Conservation (phyloP, 2,113 vertebrate genomes). For the Heloderma charlesbogerti region DNA sequence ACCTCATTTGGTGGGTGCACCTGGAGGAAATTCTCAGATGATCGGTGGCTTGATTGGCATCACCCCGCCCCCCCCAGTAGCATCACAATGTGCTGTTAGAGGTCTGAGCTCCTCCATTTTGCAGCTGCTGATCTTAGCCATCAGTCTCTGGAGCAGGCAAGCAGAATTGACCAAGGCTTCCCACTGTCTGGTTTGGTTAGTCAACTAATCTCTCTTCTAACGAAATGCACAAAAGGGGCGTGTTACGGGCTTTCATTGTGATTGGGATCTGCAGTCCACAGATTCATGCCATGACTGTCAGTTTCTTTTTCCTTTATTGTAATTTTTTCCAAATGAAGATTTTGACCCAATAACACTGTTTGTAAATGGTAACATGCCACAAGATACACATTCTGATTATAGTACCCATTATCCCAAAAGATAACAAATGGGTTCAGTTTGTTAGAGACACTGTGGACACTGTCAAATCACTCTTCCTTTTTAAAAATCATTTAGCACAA, state of each 20-base stretch:
- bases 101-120: background rate
- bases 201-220: constrained; percentile 77
- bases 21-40: too few relatives aligned
- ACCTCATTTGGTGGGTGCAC: too few relatives aligned
- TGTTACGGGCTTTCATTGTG: constrained; percentile 59
- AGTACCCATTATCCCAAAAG: constrained; percentile 19
- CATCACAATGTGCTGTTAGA: constrained; percentile 35
- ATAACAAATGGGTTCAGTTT: background rate
- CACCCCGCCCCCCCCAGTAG: too few relatives aligned
- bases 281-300: constrained; percentile 76
- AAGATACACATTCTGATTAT: background rate
- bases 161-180: constrained; percentile 78
- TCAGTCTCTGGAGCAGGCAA: background rate
- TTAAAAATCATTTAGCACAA: background rate
- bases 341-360: background rate
- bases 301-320: constrained; percentile 48
- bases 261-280: constrained; percentile 71
- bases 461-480: background rate
- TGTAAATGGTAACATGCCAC: background rate
- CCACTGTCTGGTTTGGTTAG: constrained; percentile 56
- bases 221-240: constrained; percentile 58
- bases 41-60: background rate
- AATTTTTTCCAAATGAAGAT: background rate
- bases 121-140: background rate
- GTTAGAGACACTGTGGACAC: too few relatives aligned